A percentile compares a stretch with the other conserved stretches of the same genome.
Conservation (phyloP, 2,797 vertebrate genomes). For the Benthosema pterotum region DNA sequence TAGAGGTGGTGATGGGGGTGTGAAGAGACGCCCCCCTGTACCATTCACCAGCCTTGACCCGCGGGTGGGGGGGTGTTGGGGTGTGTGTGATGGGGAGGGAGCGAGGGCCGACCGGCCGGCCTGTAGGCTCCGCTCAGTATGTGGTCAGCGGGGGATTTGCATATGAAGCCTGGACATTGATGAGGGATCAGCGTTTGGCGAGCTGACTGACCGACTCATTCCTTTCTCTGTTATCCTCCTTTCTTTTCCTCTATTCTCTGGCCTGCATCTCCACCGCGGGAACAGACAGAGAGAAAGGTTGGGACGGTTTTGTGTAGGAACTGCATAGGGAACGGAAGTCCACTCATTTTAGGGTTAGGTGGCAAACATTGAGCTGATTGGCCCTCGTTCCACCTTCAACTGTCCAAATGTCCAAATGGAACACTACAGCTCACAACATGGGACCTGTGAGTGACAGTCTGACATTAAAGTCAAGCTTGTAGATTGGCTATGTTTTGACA, state of each 20-base stretch:
- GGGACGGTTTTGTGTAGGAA: neutral
- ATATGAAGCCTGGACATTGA: conserved; percentile 64
- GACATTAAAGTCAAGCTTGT: too few relatives aligned
- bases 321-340: neutral
- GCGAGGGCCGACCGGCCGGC: conserved; percentile 22
- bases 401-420: neutral
- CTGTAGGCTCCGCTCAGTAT: conserved; percentile 34
- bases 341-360: too few relatives aligned
- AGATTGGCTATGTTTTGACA: too few relatives aligned
- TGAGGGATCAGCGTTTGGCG: conserved; percentile 44
- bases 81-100: conserved; percentile 30
- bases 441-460: too few relatives aligned
- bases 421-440: neutral
- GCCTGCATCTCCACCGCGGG: neutral
- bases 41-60: conserved; percentile 60
- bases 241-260: neutral
- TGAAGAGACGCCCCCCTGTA: conserved; percentile 33
- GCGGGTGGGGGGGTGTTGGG: conserved; percentile 35
- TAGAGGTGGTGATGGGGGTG: conserved; percentile 33
- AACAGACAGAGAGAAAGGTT: neutral
- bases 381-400: too few relatives aligned
- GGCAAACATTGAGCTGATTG: too few relatives aligned
- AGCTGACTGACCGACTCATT: conserved; percentile 25
- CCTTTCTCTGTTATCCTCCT: conserved; percentile 3
- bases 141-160: conserved; percentile 63